These are phyloP conservation scores for Lagenorhynchus albirostris DNA, from an alignment of 2,113 vertebrate species.

Conservation along the genomic window DNA sequence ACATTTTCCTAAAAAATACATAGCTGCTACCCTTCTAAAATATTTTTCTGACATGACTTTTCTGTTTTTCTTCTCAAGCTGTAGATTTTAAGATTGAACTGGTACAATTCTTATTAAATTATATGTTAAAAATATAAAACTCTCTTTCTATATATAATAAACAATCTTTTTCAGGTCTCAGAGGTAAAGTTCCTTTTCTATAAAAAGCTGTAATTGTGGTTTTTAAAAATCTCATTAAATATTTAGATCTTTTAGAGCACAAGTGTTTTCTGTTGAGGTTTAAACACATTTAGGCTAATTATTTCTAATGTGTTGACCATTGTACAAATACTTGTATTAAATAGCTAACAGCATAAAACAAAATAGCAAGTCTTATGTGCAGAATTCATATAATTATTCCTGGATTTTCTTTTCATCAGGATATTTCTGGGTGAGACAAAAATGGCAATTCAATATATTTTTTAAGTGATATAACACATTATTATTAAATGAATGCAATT, in stretches of 20 bases:
- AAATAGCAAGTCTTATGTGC: slow-evolving; percentile 50
- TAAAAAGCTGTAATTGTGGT: slow-evolving; percentile 72
- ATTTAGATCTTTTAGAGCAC: slow-evolving; percentile 61
- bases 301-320: slow-evolving; percentile 76
- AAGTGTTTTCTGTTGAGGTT: slow-evolving; percentile 72
- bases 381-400: slow-evolving; percentile 61
- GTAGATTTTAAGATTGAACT: slow-evolving; percentile 36
- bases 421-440: slow-evolving; percentile 2
- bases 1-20: slow-evolving; percentile 83
- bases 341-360: slow-evolving; percentile 58
- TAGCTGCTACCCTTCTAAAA: slow-evolving; percentile 78
- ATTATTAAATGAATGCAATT: background rate
- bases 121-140: slow-evolving; percentile 69
- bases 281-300: slow-evolving; percentile 75
- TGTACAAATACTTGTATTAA: slow-evolving; percentile 45
- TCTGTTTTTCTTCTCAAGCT: slow-evolving; percentile 76
- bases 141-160: slow-evolving; percentile 66
- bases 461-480: background rate
- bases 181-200: slow-evolving; percentile 65
- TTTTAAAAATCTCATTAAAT: slow-evolving; percentile 73
- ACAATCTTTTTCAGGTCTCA: slow-evolving; percentile 65
- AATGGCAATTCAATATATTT: background rate
- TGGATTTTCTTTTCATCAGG: slow-evolving; percentile 48
- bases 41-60: slow-evolving; percentile 80
- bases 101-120: slow-evolving; percentile 69